Percentiles rank a stretch among this genome's conserved stretches.
These are phyloP conservation scores for Porites rus DNA, from an alignment of 92 coral and sea anemone species.

Conservation along the genomic window DNA sequence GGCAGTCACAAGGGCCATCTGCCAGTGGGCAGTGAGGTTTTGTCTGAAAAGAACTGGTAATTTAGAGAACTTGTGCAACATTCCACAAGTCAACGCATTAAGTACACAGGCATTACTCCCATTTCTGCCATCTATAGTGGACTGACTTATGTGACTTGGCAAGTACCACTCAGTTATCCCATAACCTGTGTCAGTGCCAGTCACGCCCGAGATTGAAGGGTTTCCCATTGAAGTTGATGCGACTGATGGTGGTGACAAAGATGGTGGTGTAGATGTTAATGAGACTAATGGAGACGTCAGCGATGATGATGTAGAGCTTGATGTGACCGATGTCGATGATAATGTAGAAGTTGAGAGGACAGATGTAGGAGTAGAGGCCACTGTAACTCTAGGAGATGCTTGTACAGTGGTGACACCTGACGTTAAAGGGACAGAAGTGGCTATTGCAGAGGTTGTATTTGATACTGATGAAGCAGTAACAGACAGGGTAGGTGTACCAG, in stretches of 20 bases:
- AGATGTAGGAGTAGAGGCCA: neutral
- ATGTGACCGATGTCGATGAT: neutral
- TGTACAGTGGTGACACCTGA: neutral
- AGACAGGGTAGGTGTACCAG: neutral
- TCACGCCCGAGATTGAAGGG: neutral
- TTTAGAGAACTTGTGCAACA: neutral
- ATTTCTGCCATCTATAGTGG: slow-evolving; percentile 39
- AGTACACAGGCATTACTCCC: slow-evolving; percentile 52
- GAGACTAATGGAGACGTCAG: neutral
- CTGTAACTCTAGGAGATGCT: neutral
- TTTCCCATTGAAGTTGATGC: too few species aligned
- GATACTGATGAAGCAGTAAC: too few species aligned
- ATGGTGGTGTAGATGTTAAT: neutral
- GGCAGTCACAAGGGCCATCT: neutral
- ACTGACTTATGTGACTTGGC: slow-evolving; percentile 16
- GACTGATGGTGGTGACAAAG: neutral
- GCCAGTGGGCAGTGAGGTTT: neutral
- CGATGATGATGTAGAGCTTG: neutral
- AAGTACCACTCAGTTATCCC: slow-evolving; percentile 30
- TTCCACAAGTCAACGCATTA: slow-evolving; percentile 1
- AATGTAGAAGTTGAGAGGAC: neutral
- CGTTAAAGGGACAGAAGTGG: neutral
- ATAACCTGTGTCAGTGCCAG: slow-evolving; percentile 3
- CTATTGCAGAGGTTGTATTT: too few species aligned
- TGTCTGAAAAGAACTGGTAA: neutral